Conservation (phyloP, 2,797 vertebrate genomes). For the Typhlichthys eigenmanni region DNA sequence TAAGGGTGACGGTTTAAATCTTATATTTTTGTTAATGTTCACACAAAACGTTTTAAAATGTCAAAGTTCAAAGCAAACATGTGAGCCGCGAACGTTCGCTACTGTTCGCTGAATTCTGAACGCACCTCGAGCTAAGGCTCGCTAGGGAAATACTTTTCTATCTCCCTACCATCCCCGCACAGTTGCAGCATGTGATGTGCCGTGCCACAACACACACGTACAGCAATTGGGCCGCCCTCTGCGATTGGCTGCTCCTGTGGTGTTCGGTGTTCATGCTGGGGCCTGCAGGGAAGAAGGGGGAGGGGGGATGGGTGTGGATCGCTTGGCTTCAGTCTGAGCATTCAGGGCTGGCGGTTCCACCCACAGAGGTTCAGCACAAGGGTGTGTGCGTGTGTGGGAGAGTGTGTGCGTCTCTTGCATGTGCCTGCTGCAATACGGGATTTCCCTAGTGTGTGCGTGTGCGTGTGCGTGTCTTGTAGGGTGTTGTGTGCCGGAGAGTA, state of each 20-base stretch:
- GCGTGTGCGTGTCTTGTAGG: background rate
- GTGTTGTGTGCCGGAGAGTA: no score
- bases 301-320: slow-evolving; percentile 39
- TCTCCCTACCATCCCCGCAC: no score
- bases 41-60: no score
- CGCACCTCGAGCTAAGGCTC: no score
- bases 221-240: slow-evolving; percentile 26
- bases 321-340: slow-evolving; percentile 52
- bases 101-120: no score
- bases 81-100: no score
- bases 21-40: no score
- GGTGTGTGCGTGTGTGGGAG: slow-evolving; percentile 19
- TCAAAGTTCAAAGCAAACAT: no score
- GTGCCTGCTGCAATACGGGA: background rate
- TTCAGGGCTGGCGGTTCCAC: slow-evolving; percentile 47
- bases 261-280: slow-evolving; percentile 63
- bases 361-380: slow-evolving; percentile 49
- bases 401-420: background rate
- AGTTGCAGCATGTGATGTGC: no score
- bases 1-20: no score
- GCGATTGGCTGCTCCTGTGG: slow-evolving; percentile 50
- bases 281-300: slow-evolving; percentile 45
- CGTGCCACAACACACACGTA: slow-evolving; percentile 2
- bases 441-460: background rate
- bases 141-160: no score